Percentiles rank a stretch among this genome's conserved stretches.
These are phyloP conservation scores for Helicolenus hilgendorfi DNA, from an alignment of 2,797 vertebrate genomes.

Conservation along the genomic window DNA sequence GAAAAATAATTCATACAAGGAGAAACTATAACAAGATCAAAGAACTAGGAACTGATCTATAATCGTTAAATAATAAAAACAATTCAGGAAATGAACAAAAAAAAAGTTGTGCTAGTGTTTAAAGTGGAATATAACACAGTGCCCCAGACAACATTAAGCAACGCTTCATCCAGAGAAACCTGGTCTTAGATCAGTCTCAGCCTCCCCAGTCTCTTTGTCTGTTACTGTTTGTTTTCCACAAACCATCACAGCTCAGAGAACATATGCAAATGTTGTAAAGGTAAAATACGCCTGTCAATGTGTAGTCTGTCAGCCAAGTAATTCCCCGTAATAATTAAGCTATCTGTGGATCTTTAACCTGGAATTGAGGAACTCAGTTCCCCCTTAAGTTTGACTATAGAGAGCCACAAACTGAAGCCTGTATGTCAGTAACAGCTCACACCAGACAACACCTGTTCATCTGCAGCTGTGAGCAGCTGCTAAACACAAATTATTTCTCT, in stretches of 20 bases:
- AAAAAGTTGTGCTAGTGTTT: neutral
- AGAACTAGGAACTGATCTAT: neutral
- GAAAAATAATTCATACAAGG: neutral
- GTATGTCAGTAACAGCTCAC: neutral
- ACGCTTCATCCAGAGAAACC: neutral
- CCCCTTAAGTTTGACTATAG: conserved; percentile 14
- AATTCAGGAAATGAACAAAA: neutral
- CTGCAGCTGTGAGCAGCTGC: conserved; percentile 11
- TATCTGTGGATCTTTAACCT: neutral
- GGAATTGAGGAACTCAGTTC: conserved; percentile 20
- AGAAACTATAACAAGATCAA: neutral
- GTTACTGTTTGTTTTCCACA: neutral
- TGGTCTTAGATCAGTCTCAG: neutral
- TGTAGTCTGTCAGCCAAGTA: neutral
- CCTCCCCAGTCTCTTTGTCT: neutral
- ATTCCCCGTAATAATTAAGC: conserved; percentile 7
- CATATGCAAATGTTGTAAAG: neutral
- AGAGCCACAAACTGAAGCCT: neutral
- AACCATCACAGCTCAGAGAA: neutral
- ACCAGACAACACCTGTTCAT: neutral
- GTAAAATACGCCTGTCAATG: neutral
- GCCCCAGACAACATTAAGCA: neutral
- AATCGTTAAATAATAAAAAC: neutral
- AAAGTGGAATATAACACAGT: neutral
- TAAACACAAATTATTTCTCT: neutral